Percentiles rank a stretch among this genome's conserved stretches.
phyloP scores from a whole-genome alignment of 1,140 invertebrate genomes.

The Brachionus angularis region DNA sequence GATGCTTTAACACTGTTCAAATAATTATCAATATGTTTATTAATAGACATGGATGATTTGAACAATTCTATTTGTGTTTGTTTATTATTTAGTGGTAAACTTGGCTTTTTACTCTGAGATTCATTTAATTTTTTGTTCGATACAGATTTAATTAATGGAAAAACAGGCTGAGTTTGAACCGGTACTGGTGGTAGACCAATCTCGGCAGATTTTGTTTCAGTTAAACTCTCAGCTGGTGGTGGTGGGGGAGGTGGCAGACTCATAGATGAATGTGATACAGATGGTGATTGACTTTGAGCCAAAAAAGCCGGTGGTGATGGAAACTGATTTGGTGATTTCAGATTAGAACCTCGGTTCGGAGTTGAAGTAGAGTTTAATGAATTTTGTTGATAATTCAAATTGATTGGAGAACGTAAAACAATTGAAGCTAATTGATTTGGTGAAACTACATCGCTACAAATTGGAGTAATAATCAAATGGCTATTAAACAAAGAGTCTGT shows the following conservation, averaged over 20 bases:
- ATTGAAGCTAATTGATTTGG: constrained; percentile 8
- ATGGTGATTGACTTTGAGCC: no score
- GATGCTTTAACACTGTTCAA: constrained; percentile 1
- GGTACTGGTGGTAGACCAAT: no score
- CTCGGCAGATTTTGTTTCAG: no score
- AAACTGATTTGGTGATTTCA: not conserved
- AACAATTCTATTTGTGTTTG: no score
- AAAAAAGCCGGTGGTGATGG: no score
- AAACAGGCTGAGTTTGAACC: no score
- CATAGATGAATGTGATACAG: not conserved
- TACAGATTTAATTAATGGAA: no score
- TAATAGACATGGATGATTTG: no score
- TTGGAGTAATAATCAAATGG: constrained; percentile 33
- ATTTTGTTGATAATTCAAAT: not conserved
- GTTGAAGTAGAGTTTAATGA: constrained; percentile 13
- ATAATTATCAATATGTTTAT: constrained; percentile 24
- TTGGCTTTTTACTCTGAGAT: no score
- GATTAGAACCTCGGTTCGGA: not conserved
- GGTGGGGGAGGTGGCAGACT: not conserved
- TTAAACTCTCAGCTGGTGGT: not conserved
- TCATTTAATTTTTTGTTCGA: no score
- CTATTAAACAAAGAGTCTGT: constrained; percentile 39
- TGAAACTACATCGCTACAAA: constrained; percentile 34
- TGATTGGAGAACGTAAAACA: not conserved
- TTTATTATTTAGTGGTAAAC: no score